Conservation (phyloP, 2,797 vertebrate genomes). For the Enteromius treurensis region DNA sequence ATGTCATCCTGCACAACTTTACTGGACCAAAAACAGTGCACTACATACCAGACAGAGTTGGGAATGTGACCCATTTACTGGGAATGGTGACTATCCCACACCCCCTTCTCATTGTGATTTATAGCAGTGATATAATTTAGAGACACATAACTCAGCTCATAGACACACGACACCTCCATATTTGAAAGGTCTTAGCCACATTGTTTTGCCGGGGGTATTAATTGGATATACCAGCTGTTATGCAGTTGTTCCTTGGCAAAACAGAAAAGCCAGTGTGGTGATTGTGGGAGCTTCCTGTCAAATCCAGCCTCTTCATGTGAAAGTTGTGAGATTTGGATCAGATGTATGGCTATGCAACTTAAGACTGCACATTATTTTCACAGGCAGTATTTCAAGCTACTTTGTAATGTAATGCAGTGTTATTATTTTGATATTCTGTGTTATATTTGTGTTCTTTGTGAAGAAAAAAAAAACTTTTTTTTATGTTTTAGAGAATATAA, state of each 20-base stretch:
- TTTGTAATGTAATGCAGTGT: conserved; percentile 54
- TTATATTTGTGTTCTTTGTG: neutral
- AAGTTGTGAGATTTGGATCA: conserved; percentile 20
- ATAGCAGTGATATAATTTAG: conserved; percentile 38
- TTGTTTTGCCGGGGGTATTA: conserved; percentile 68
- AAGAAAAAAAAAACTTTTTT: neutral
- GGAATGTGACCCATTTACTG: conserved; percentile 23
- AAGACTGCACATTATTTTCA: neutral
- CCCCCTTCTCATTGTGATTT: conserved; percentile 34
- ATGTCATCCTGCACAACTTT: neutral
- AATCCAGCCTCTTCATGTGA: neutral
- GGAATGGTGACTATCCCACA: neutral
- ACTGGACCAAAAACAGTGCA: neutral
- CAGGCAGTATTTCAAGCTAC: conserved; percentile 15
- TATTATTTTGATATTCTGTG: neutral
- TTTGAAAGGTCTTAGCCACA: conserved; percentile 68
- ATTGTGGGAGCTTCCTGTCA: conserved; percentile 13
- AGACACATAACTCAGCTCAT: conserved; percentile 37
- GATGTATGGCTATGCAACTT: neutral
- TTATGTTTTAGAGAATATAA: neutral
- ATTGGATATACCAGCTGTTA: conserved; percentile 75
- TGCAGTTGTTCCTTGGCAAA: conserved; percentile 56
- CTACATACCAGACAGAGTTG: conserved; percentile 16
- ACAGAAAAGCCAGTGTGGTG: conserved; percentile 27
- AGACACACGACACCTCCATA: conserved; percentile 45